Percentiles rank a stretch among this genome's conserved stretches.
Conservation (phyloP, 2,113 vertebrate species). For the Anarhynchus alexandrinus region DNA sequence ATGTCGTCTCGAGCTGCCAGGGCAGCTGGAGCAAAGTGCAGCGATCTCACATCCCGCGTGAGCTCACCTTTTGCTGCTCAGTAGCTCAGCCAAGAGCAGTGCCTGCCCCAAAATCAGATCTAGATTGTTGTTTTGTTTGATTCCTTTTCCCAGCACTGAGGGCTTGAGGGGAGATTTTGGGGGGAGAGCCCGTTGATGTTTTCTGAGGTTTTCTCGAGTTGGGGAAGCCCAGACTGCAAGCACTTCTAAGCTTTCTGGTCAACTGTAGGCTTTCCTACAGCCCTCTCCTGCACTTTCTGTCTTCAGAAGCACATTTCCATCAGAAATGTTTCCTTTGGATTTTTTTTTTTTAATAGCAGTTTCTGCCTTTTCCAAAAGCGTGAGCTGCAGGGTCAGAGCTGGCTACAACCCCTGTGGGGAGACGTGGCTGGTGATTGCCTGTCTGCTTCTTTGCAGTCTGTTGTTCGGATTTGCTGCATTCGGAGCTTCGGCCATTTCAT, state of each 20-base stretch:
- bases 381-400: not conserved
- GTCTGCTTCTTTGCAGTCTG: conserved; percentile 71
- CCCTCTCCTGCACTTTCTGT: not conserved
- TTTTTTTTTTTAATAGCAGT: no score
- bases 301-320: not conserved
- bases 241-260: not conserved
- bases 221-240: not conserved
- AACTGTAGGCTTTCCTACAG: not conserved
- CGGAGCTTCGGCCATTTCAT: conserved; percentile 97
- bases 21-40: not conserved
- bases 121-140: not conserved
- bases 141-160: not conserved
- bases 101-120: not conserved
- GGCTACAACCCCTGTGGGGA: accelerated
- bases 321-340: not conserved
- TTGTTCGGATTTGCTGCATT: conserved; percentile 88
- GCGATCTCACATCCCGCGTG: accelerated
- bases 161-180: not conserved
- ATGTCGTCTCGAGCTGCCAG: not conserved
- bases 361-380: not conserved
- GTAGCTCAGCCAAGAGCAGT: not conserved
- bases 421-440: not conserved
- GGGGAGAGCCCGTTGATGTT: not conserved
- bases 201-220: not conserved
- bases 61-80: not conserved